phyloP scores from a whole-genome alignment of 2,888 invertebrate species.

The Lithosia quadra region DNA sequence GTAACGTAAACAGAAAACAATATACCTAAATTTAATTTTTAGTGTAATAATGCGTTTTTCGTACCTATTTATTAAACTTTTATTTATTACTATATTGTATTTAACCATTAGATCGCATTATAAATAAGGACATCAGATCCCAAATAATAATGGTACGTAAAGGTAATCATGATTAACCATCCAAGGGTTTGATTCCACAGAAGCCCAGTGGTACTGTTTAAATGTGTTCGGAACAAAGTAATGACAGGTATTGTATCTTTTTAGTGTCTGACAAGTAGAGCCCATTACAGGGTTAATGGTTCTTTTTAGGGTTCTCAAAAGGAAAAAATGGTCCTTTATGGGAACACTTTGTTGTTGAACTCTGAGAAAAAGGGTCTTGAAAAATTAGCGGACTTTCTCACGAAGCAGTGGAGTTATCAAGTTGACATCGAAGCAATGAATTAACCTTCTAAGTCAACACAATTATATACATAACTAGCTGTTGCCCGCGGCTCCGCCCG shows the following conservation, averaged over 20 bases:
- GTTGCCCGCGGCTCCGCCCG: too few relatives aligned
- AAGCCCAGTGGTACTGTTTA: not conserved
- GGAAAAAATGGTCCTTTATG: slow-evolving; percentile 22
- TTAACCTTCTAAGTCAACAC: not conserved
- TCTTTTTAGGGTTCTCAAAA: slow-evolving; percentile 16
- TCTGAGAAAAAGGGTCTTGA: not conserved
- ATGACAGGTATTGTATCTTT: slow-evolving; percentile 30
- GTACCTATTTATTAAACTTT: too few relatives aligned
- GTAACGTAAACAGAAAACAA: too few relatives aligned
- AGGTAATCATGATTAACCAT: not conserved
- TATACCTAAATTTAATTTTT: too few relatives aligned
- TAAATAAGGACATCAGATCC: too few relatives aligned
- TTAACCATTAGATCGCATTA: too few relatives aligned
- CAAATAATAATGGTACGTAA: too few relatives aligned
- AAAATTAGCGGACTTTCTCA: not conserved
- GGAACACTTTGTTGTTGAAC: not conserved
- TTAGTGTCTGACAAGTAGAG: slow-evolving; percentile 25
- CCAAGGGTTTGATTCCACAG: not conserved
- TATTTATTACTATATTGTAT: too few relatives aligned
- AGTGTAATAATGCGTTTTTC: too few relatives aligned
- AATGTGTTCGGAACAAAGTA: slow-evolving; percentile 20
- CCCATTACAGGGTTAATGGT: slow-evolving; percentile 28
- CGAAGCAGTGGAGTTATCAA: not conserved
- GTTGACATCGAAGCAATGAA: not conserved
- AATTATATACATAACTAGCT: too few relatives aligned